Conservation (phyloP, 2,888 invertebrate species). For the Micoletzkya japonica region DNA sequence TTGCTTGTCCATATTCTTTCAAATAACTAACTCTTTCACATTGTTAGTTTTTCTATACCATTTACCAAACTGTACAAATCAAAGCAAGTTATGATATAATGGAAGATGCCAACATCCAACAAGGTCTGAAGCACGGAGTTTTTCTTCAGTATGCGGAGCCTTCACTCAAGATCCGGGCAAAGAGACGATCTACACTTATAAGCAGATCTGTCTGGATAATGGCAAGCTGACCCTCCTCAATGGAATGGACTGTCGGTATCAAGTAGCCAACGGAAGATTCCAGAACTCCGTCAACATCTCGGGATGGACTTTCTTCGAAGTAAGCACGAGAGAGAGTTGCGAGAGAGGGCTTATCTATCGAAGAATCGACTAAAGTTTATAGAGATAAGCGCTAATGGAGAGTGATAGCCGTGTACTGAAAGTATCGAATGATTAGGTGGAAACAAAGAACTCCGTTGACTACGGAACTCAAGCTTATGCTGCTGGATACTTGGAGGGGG, state of each 20-base stretch:
- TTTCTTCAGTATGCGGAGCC: not conserved
- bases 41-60: no score
- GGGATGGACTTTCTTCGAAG: conserved; percentile 54
- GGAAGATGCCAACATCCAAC: no score
- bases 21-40: no score
- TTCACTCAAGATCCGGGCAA: conserved; percentile 32
- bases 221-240: conserved; percentile 44
- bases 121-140: no score
- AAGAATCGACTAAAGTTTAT: no score
- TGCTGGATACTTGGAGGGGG: conserved; percentile 58
- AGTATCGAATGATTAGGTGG: conserved; percentile 34
- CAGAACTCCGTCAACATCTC: conserved; percentile 58
- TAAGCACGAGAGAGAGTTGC: no score
- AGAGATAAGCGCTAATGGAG: no score
- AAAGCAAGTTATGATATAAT: no score
- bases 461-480: conserved; percentile 57
- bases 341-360: no score
- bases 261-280: conserved; percentile 58
- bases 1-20: no score
- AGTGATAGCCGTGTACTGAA: conserved; percentile 30
- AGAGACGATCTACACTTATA: conserved; percentile 56
- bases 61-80: no score
- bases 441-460: conserved; percentile 47
- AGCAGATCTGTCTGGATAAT: conserved; percentile 55
- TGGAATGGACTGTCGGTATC: conserved; percentile 31